Evolutionary conservation across 2,888 invertebrate genomes (phyloP), one percentile per base, ranked within the genome.

Genomic region (Cryptosula pallasiana): DNA sequence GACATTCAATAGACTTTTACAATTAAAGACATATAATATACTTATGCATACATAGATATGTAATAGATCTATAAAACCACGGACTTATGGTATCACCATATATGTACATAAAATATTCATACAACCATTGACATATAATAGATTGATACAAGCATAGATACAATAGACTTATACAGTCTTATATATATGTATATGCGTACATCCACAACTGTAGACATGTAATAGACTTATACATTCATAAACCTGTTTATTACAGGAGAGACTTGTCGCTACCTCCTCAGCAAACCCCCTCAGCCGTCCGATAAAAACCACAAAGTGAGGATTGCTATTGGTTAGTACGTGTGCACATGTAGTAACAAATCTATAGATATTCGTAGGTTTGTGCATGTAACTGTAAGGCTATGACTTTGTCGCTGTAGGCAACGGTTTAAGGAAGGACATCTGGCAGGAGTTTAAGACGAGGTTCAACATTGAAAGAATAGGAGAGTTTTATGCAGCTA

Each of bases 401-500:
- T 13, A 45, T 20, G 20, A 45, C 45, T 45, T 5, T 5, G 20
- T 13, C n/a, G 5, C 5, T 57, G 57, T 25, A 63, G 97, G 97
- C 32, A 97, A 97, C 82, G 97, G 97, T 0, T 86, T 97, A 73
- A 87, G 95, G 72, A 93, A 93, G 1, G 93, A 94, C 87, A 94
- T 97, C 77, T 97, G 96, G 95, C 87, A 87, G 1, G 91, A 93
- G 77, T 96, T 97, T 81, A 88, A 92, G 0, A 88, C 90, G 36
- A 89, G 97, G 63, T 97, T 95, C 81, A 90, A 90, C 72, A 92
- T 97, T 75, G 87, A 89, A 23, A 86, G 88, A 74, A 92, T 97
- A 2, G 90, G 91, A 0, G 97, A 97, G 85, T 94, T 97, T 86
- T 97, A 97, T 81, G 96, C 95, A 0, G 94, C 95, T 1, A 96